These are phyloP conservation scores for Cryptoprocta ferox DNA, from an alignment of 2,797 vertebrate genomes.

Conservation along the genomic window DNA sequence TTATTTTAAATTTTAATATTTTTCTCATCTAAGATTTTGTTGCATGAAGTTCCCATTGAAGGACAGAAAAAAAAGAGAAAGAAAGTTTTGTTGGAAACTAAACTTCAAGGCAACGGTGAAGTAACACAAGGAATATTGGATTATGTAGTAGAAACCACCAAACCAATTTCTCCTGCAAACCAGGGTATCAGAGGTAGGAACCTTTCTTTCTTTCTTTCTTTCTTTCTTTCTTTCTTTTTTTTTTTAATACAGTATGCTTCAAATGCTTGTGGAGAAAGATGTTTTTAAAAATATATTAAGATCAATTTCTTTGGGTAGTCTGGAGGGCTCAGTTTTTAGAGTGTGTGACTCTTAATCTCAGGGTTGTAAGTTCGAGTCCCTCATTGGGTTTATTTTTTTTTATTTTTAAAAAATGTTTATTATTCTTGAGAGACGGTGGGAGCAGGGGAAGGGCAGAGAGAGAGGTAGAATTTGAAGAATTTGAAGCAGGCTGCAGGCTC, in stretches of 20 bases:
- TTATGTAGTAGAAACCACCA: slow-evolving; percentile 96
- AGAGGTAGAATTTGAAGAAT: too few relatives aligned
- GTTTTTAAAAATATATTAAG: slow-evolving; percentile 9
- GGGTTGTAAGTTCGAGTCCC: not conserved
- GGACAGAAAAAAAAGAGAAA: slow-evolving; percentile 98
- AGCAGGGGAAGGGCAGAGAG: too few relatives aligned
- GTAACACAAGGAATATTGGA: slow-evolving; percentile 95
- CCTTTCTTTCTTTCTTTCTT: not conserved
- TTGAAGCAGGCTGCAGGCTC: too few relatives aligned
- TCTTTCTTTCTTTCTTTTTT: not conserved
- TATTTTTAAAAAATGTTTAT: too few relatives aligned
- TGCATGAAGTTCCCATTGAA: slow-evolving; percentile 97
- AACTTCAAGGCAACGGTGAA: slow-evolving; percentile 92
- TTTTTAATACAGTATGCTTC: not conserved
- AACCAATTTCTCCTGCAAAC: slow-evolving; percentile 94
- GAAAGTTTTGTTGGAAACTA: slow-evolving; percentile 95
- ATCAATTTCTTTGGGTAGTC: not conserved
- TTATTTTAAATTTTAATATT: slow-evolving; percentile 67
- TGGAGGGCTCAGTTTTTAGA: not conserved
- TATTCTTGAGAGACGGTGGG: too few relatives aligned
- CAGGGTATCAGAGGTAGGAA: slow-evolving; percentile 95
- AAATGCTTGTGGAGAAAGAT: slow-evolving; percentile 36
- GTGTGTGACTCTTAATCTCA: not conserved
- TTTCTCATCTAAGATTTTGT: slow-evolving; percentile 91
- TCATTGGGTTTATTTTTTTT: not conserved